Base-by-base conservation (phyloP, 2,797 vertebrate species). In the Sparidentex hasta region DNA sequence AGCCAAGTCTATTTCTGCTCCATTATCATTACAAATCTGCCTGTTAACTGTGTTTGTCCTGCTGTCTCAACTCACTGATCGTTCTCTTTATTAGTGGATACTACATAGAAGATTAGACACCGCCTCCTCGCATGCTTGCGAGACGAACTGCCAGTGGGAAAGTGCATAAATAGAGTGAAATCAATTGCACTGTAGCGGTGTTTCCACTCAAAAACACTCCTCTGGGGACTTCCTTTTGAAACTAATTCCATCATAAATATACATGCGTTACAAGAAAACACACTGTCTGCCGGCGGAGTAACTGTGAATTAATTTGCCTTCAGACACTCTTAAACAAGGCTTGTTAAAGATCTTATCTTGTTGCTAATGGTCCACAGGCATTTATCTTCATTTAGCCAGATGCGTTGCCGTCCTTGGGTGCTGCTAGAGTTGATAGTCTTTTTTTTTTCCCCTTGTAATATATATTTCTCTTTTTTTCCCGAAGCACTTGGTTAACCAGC, bases 161-260 rank as follows among this genome's bases (percentile, higher is more conserved):
- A 93, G 93, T 90, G 93, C 93, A 95, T 96, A 95, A 96, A 95
- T 93, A 93, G 92, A 92, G 93, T 92, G 87, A 94, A 95, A 96
- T 96, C 95, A 96, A 96, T 96, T 94, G 94, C 90, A 87, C 90
- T 92, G 93, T 90, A 94, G 81, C 93, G 92, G 88, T 89, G 93
- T 95, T 95, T 96, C 94, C 90, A 93, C 94, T 93, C 90, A 94
- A 96, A 95, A 96, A 93, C 89, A 71, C 94, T 96, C 94, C 94
- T 94, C 91, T 94, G 93, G 94, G 95, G 94, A 94, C 88, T 95
- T 95, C 94, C 91, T 95, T 95, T 94, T 93, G 91, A 94, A 94
- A 94, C 93, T 94, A 95, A 96, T 96, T 95, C 92, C 90, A 93
- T 95, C 95, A 95, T 96, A 95, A 96, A 96, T 96, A 96, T 95